phyloP scores from a whole-genome alignment of 2,113 vertebrate species.

The human region GRCh38 chr12:41270001-41270500 shows the following conservation, averaged over 20 bases:
- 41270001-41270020: not conserved
- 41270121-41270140: not conserved
- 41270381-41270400: not conserved
- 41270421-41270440: not conserved
- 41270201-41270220: not conserved
- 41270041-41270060: not conserved
- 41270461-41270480: not conserved
- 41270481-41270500: not conserved
- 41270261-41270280: not conserved
- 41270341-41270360: not conserved
- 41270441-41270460: not conserved
- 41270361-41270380: not conserved
- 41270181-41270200: not conserved
- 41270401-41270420: not conserved
- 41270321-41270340: not conserved
- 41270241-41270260: not conserved
- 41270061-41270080: not conserved
- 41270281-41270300: not conserved
- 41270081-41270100: not conserved
- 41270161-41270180: not conserved
- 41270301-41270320: not conserved
- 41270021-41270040: not conserved
- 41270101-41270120: not conserved
- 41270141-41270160: not conserved
- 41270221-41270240: not conserved